Evolutionary conservation across 2,113 vertebrate species (phyloP), one percentile per base, ranked within the genome.

Genomic region (Acrocephalus arundinaceus): DNA sequence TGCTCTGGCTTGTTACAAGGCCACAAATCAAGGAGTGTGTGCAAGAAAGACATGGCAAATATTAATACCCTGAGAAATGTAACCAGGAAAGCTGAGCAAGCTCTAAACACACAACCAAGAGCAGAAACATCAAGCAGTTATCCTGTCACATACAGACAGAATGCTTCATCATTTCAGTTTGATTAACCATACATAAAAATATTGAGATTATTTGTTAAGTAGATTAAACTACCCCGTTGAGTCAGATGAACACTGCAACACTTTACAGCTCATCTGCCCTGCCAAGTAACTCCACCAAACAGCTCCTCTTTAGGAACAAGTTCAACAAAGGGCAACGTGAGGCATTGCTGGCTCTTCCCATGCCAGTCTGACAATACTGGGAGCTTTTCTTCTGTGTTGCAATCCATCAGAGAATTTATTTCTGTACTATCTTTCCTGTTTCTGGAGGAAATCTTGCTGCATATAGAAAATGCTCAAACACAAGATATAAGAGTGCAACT

Each of bases 111-210:
- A 20, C n/a, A 43, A 9, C 23, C 30, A 81, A 51, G 19, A 22
- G 9, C 27, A 81, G 35, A 71, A 78, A 58, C 17, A 58, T 31
- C 41, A 58, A 75, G 61, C 2, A 0, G 46, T 71, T 85, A 74
- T 46, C 37, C 46, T 4, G 3, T 49, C 46, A n/a, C 17, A 31
- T 8, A n/a, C 22, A 66, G 82, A 81, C 7, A 66, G 21, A 76
- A 67, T 0, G 3, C 59, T 80, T 37, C 13, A 22, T 54, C 22
- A n/a, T 52, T 87, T 87, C 55, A 30, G 15, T 80, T 92, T 79
- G 65, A 95, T 72, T 80, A 94, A 80, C 22, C 15, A 35, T 58
- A 52, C 31, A 52, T 37, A 68, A 93, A 85, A 92, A 68, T 35
- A 76, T 7, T 73, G 76, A 49, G 30, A 28, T 57, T 77, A 87